Conservation (phyloP, 2,888 invertebrate genomes). For the Hartigia nigra region DNA sequence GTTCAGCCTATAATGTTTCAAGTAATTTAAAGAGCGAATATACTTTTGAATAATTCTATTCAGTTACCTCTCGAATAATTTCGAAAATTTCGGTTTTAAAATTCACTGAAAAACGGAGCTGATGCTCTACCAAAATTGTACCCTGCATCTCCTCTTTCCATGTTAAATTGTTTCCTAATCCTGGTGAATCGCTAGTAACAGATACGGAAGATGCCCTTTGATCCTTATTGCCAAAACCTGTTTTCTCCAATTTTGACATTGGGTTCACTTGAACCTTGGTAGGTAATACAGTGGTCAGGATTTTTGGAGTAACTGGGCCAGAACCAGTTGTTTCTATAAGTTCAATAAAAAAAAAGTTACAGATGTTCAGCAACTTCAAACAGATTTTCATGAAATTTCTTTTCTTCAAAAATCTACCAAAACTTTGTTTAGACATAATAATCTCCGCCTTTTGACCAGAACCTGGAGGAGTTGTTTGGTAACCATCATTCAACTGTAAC, state of each 20-base stretch:
- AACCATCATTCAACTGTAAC: constrained; percentile 8
- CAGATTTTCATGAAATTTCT: background rate
- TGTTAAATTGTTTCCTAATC: constrained; percentile 65
- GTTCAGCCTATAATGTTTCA: constrained; percentile 68
- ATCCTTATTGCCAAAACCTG: background rate
- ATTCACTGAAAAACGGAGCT: constrained; percentile 75
- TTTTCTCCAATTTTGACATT: background rate
- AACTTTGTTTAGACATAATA: constrained; percentile 27
- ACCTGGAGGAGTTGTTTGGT: constrained; percentile 9
- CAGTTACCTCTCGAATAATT: constrained; percentile 71
- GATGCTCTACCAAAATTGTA: constrained; percentile 75
- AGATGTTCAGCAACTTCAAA: background rate
- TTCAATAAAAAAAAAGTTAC: background rate
- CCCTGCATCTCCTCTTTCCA: constrained; percentile 80
- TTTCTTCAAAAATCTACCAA: constrained; percentile 14
- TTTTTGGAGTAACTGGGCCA: background rate
- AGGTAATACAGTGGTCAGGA: background rate
- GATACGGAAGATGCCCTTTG: constrained; percentile 11
- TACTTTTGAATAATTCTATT: background rate
- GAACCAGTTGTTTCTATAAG: background rate
- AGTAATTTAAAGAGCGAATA: background rate
- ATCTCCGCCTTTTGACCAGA: constrained; percentile 18
- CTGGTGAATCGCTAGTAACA: constrained; percentile 7
- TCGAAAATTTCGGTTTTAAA: constrained; percentile 76
- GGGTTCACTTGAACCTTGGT: background rate